Evolutionary conservation across 2,888 invertebrate genomes (phyloP).

Genomic region (Nemapogon koenigi): DNA sequence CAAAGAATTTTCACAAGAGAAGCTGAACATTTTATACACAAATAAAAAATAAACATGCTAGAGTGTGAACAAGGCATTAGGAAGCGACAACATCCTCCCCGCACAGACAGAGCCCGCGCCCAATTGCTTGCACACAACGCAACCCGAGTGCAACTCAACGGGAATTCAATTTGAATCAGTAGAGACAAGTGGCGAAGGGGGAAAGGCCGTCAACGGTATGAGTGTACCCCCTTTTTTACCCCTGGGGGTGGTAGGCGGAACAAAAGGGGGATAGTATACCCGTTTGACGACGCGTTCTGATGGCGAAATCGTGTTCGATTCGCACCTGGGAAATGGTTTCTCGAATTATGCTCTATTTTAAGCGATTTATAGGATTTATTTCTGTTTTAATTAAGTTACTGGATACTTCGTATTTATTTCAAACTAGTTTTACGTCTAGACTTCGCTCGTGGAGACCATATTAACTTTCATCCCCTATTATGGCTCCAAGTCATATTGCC

Average conservation of each 20-base stretch:
- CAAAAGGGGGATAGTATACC: constrained; percentile 20
- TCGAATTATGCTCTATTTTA: constrained; percentile 1
- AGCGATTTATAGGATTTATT: no score
- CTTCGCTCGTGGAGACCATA: no score
- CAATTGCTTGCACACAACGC: constrained; percentile 39
- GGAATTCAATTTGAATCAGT: constrained; percentile 45
- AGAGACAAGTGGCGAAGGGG: constrained; percentile 24
- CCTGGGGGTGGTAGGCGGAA: constrained; percentile 12
- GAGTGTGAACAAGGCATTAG: not conserved
- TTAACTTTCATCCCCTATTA: no score
- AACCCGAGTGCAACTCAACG: constrained; percentile 36
- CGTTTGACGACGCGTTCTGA: constrained; percentile 48
- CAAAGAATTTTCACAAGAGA: no score
- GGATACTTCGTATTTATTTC: no score
- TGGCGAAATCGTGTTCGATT: constrained; percentile 61
- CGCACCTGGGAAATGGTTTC: constrained; percentile 32
- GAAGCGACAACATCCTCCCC: not conserved
- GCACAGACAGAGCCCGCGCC: constrained; percentile 20
- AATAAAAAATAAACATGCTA: no score
- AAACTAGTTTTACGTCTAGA: no score
- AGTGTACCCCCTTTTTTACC: no score
- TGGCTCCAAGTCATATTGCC: no score
- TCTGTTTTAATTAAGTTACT: no score
- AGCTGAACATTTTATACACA: no score
- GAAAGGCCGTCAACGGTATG: no score